These are phyloP conservation scores for Andricus grossulariae DNA, from an alignment of 1,140 invertebrate genomes.

Conservation along the genomic window DNA sequence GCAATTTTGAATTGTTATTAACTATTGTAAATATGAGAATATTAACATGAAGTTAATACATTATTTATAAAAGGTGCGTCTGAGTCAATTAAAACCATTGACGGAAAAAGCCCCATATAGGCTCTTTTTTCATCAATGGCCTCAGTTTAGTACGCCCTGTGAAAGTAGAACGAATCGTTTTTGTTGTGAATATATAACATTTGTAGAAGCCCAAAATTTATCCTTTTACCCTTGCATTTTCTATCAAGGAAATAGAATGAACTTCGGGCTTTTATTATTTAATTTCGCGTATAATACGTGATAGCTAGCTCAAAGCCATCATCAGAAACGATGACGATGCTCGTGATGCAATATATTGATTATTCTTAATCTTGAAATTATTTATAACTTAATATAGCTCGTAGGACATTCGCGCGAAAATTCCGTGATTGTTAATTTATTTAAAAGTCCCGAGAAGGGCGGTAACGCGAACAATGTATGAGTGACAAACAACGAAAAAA, in stretches of 20 bases:
- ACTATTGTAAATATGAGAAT: no score
- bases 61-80: no score
- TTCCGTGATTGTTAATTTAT: slow-evolving; percentile 5
- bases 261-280: not conserved
- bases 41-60: no score
- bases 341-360: slow-evolving; percentile 24
- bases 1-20: no score
- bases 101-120: no score
- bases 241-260: not conserved
- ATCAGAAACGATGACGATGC: not conserved
- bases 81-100: no score
- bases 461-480: not conserved
- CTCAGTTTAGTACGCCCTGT: no score
- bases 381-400: slow-evolving; percentile 22
- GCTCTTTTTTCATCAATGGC: no score
- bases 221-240: not conserved
- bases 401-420: not conserved
- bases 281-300: not conserved
- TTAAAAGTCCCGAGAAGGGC: not conserved
- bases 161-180: not conserved
- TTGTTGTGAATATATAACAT: not conserved
- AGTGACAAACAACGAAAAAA: not conserved
- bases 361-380: slow-evolving; percentile 21
- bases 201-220: not conserved
- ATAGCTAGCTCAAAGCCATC: slow-evolving; percentile 2